Base-by-base conservation (phyloP, 2,113 vertebrate species). In the Rhinoptilus africanus region DNA sequence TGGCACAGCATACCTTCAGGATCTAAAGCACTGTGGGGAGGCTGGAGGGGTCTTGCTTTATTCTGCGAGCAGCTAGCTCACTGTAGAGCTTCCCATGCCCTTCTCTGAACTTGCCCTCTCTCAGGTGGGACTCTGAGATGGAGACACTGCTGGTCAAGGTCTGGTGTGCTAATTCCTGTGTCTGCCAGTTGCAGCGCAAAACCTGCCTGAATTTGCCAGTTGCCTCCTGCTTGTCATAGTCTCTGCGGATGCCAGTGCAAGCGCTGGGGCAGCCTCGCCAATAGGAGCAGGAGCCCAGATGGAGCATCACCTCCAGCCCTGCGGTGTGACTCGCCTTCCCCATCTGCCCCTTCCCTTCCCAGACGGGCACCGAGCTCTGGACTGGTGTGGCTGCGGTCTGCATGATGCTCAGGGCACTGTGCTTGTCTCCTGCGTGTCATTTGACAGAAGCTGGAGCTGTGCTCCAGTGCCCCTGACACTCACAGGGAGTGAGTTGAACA, bases 381-480 rank as follows among this genome's bases (percentile, higher is more conserved):
- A 23, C 51, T 90, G 56, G 18, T 19, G 6, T 76, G 45, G 51
- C 64, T 66, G 39, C 21, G 16, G 34, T 37, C 56, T 69, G 9
- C 0, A 2, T 67, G 53, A n/a, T 57, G 62, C 43, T 85, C 3
- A 3, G 37, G 6, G 8, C 9, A 35, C 11, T 0, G 0, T 69
- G 27, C 13, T 39, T 67, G 48, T 67, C n/a, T 37, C 43, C n/a
- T 82, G 60, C 17, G 1, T 1, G 2, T 43, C 0, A 0, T 27
- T 37, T 63, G 41, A 41, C 35, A 71, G 50, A 71, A 85, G 32
- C 41, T 0, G 0, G 60, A 78, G 50, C 54, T 68, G 39, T 62
- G 57, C 69, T 89, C 10, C 0, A 0, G 2, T 63, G 81, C 34
- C 30, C 34, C 26, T 0, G 1, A 71, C 45, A 7, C 43, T 69